Evolutionary conservation across 2,888 invertebrate genomes (phyloP), one percentile per base, ranked within the genome.

Genomic region (Sericinus montela): DNA sequence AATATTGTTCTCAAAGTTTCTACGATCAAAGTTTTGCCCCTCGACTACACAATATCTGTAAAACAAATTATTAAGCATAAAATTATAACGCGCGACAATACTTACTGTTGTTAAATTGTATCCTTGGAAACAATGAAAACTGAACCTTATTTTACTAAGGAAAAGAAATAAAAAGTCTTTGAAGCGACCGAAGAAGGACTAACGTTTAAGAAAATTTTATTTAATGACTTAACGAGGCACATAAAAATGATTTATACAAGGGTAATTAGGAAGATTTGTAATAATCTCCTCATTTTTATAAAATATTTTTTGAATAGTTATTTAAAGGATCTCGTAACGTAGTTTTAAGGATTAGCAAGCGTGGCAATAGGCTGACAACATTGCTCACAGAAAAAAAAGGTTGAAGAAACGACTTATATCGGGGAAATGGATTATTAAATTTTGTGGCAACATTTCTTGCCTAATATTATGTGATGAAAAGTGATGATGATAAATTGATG

Each of bases 211-310:
- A 7, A 28, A 30, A 23, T 19, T 43, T 34, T 43, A 30, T 16
- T 32, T 11, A 43, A 43, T 43, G 34, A 34, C 42, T 34, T 43
- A 43, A 32, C 42, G 42, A 43, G 34, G 32, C 9, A 8, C 13
- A 43, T 34, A 34, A 43, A 32, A 43, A 13, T 43, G 42, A 43
- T 43, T 43, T 25, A 34, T 14, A 10, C 9, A 10, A 11, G 23
- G 14, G 25, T 23, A 34, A 43, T 34, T 43, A 43, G 23, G 23
- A 8, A 41, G 41, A 23, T 43, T 43, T 34, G 23, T 23, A 19
- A 19, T 19, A 5, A 19, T 19, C 19, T 19, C n/a, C n/a, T n/a
- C n/a, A n/a, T n/a, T n/a, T n/a, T n/a, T n/a, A n/a, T n/a, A n/a
- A n/a, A n/a, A n/a, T n/a, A n/a, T n/a, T n/a, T n/a, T n/a, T n/a